A percentile compares a stretch with the other conserved stretches of the same genome.
phyloP scores from a whole-genome alignment of 2,888 invertebrate genomes.

The Deilephila elpenor region DNA sequence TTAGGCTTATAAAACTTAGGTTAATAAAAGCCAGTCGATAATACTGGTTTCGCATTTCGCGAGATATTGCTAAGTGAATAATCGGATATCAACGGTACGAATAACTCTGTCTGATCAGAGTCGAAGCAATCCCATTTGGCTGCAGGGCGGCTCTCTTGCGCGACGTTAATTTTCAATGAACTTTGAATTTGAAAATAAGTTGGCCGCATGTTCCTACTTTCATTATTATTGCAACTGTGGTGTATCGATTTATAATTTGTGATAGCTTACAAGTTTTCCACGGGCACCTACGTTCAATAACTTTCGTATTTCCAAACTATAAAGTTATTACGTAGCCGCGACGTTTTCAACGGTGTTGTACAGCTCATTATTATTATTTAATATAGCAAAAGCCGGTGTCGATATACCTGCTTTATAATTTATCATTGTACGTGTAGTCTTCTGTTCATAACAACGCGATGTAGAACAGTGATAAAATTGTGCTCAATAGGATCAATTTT shows the following conservation, averaged over 20 bases:
- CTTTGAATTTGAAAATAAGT: conserved; percentile 74
- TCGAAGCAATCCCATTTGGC: conserved; percentile 72
- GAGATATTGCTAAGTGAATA: conserved; percentile 28
- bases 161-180: conserved; percentile 71
- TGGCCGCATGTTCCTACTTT: conserved; percentile 55
- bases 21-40: no score
- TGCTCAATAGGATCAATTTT: no score
- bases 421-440: background rate
- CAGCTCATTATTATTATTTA: background rate
- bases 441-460: background rate
- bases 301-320: conserved; percentile 11
- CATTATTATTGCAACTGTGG: conserved; percentile 57
- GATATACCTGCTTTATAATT: conserved; percentile 2
- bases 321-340: conserved; percentile 4
- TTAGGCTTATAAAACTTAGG: no score
- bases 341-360: background rate
- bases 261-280: conserved; percentile 38
- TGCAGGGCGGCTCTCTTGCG: conserved; percentile 60
- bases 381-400: background rate
- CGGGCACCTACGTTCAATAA: conserved; percentile 20
- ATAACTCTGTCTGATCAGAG: conserved; percentile 58
- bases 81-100: conserved; percentile 50
- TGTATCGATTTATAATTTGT: conserved; percentile 46
- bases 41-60: background rate
- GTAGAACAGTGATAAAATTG: no score